phyloP scores from a whole-genome alignment of 2,888 invertebrate genomes.

The Phyllotreta cruciferae region DNA sequence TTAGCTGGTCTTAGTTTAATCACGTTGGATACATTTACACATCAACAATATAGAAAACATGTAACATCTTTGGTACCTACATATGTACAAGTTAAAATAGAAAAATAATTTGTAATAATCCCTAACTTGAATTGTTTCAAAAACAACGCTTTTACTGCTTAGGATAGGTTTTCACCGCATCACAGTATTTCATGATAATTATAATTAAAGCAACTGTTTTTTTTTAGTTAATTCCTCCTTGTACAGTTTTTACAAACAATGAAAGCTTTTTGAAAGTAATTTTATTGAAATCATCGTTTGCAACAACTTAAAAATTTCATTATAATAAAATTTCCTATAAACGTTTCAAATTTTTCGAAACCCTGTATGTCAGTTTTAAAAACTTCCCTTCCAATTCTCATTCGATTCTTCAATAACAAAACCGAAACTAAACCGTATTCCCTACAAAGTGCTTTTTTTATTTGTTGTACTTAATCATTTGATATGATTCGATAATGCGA shows the following conservation, averaged over 20 bases:
- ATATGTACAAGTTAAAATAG: slow-evolving; percentile 36
- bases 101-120: slow-evolving; percentile 35
- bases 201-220: slow-evolving; percentile 27
- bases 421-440: slow-evolving; percentile 13
- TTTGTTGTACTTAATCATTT: slow-evolving; percentile 27
- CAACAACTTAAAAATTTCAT: slow-evolving; percentile 1
- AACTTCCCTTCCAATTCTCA: slow-evolving; percentile 12
- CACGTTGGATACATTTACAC: slow-evolving; percentile 39
- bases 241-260: slow-evolving; percentile 17
- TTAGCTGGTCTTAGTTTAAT: slow-evolving; percentile 25
- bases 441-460: slow-evolving; percentile 13
- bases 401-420: slow-evolving; percentile 8
- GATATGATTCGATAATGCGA: slow-evolving; percentile 26
- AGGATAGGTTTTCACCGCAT: slow-evolving; percentile 25
- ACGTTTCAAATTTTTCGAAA: slow-evolving; percentile 9
- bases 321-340: slow-evolving; percentile 5
- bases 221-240: slow-evolving; percentile 2
- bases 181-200: slow-evolving; percentile 28
- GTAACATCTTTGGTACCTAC: slow-evolving; percentile 37
- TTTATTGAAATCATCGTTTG: neutral
- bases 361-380: slow-evolving; percentile 24
- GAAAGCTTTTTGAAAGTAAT: slow-evolving; percentile 12
- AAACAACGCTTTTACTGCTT: slow-evolving; percentile 29
- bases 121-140: slow-evolving; percentile 33
- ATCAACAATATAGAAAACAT: slow-evolving; percentile 40